Conservation (phyloP, 2,888 invertebrate genomes). For the Drosophila greeni region DNA sequence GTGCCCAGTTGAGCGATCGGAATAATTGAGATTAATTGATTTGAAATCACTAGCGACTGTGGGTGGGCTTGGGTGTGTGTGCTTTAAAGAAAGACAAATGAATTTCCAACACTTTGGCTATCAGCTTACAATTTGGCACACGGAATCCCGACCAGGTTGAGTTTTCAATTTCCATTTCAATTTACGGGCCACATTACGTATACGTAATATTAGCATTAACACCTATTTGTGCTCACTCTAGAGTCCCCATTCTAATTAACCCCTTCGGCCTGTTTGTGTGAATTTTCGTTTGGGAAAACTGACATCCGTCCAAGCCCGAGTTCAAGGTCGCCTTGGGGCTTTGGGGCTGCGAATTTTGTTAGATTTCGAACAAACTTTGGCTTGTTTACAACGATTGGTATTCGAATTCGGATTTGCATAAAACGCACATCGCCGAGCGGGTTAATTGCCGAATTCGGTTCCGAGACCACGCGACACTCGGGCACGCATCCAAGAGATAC, state of each 20-base stretch:
- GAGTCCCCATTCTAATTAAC: constrained; percentile 23
- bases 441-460: constrained; percentile 33
- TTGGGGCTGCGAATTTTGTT: constrained; percentile 19
- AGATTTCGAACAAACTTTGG: constrained; percentile 37
- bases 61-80: background rate
- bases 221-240: constrained; percentile 41
- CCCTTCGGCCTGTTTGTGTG: constrained; percentile 16
- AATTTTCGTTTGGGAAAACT: constrained; percentile 31
- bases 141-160: background rate
- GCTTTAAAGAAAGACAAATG: constrained; percentile 7
- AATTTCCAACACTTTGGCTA: constrained; percentile 35
- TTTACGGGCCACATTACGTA: constrained; percentile 48
- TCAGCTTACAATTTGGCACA: constrained; percentile 38
- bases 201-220: constrained; percentile 59
- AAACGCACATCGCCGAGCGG: constrained; percentile 29
- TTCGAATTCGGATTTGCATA: constrained; percentile 45
- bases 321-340: constrained; percentile 47
- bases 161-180: constrained; percentile 21
- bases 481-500: constrained; percentile 35
- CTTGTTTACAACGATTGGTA: constrained; percentile 37
- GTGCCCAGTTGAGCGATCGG: constrained; percentile 31
- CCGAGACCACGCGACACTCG: constrained; percentile 18
- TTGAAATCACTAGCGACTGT: constrained; percentile 23
- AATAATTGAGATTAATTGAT: constrained; percentile 51
- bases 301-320: constrained; percentile 24